Evolutionary conservation across 2,888 invertebrate genomes (phyloP).

Genomic region (Ischnus inquisitorius): DNA sequence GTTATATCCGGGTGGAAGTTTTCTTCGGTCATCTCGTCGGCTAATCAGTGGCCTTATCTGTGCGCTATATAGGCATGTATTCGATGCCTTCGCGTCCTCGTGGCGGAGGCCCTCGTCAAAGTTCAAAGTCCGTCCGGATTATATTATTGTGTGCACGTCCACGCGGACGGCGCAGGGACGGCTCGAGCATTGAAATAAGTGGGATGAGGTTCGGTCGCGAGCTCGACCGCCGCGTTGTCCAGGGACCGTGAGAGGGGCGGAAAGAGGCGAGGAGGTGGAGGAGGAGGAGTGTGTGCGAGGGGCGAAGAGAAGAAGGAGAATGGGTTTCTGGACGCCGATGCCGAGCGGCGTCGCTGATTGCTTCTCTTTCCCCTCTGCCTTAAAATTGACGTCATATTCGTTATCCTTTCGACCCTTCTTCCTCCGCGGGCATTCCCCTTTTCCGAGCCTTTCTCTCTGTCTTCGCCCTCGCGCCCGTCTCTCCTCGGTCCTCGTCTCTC

Average conservation of each 20-base stretch:
- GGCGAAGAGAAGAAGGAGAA: constrained; percentile 44
- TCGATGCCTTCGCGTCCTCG: constrained; percentile 18
- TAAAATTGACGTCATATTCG: constrained; percentile 85
- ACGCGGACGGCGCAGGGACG: constrained; percentile 46
- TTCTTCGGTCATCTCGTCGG: constrained; percentile 29
- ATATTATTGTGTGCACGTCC: constrained; percentile 51
- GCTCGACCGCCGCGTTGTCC: neutral
- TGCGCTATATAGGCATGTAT: neutral
- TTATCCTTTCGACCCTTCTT: constrained; percentile 84
- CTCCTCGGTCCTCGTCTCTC: constrained; percentile 30
- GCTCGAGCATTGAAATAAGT: no score
- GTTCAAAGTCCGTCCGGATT: constrained; percentile 79
- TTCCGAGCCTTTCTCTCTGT: constrained; percentile 63
- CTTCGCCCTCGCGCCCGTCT: constrained; percentile 56
- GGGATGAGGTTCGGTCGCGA: constrained; percentile 41
- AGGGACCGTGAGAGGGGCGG: constrained; percentile 69
- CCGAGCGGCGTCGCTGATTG: constrained; percentile 81
- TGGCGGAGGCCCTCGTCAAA: constrained; percentile 71
- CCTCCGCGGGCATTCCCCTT: constrained; percentile 73
- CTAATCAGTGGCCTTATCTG: constrained; percentile 1
- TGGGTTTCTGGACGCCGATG: constrained; percentile 72
- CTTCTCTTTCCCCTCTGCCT: constrained; percentile 81
- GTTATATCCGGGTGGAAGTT: constrained; percentile 6
- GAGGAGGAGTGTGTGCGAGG: constrained; percentile 68
- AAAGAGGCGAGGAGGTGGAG: constrained; percentile 71